Percentiles rank a stretch among this genome's conserved stretches.
These are phyloP conservation scores for Hyles vespertilio DNA, from an alignment of 1,140 invertebrate genomes.

Conservation along the genomic window DNA sequence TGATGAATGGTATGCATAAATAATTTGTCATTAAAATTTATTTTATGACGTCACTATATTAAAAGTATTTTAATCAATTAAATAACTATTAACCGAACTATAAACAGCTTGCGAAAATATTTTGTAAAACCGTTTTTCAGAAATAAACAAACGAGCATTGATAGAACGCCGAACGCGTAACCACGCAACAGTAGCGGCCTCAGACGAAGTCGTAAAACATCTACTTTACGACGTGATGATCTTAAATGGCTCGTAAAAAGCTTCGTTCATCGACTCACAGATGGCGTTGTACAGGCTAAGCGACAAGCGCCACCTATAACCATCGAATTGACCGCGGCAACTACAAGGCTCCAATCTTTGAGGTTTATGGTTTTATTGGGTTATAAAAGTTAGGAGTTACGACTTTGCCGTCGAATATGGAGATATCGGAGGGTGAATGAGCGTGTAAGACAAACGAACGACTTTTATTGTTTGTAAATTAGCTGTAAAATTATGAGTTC, in stretches of 20 bases:
- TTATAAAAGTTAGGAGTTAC: conserved; percentile 73
- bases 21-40: no score
- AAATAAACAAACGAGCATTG: neutral
- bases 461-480: conserved; percentile 78
- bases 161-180: conserved; percentile 2
- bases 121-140: no score
- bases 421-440: conserved; percentile 68
- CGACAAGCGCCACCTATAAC: conserved; percentile 55
- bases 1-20: no score
- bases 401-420: conserved; percentile 61
- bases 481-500: conserved; percentile 76
- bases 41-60: no score
- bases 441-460: conserved; percentile 70
- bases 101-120: no score
- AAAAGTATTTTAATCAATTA: no score
- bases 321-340: conserved; percentile 23
- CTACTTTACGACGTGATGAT: conserved; percentile 64
- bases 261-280: conserved; percentile 58
- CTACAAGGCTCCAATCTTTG: neutral
- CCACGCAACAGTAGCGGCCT: conserved; percentile 63
- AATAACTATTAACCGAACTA: no score
- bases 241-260: conserved; percentile 68
- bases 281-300: conserved; percentile 53
- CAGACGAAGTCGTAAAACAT: conserved; percentile 59
- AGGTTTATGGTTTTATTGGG: conserved; percentile 66